Conservation (phyloP, 2,797 vertebrate genomes). For the Smutsia gigantea region DNA sequence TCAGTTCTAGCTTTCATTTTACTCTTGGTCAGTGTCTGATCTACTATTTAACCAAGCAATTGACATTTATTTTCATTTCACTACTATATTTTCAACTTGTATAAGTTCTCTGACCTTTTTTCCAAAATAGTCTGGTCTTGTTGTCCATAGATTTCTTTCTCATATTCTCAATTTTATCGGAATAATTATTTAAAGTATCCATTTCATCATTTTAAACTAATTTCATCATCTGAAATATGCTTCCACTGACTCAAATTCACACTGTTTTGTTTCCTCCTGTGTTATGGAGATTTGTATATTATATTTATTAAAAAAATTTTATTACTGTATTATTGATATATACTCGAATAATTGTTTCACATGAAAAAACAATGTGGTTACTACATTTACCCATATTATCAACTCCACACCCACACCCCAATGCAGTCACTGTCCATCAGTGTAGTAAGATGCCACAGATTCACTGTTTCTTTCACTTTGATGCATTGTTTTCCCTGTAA, state of each 20-base stretch:
- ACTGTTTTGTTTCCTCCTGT: neutral
- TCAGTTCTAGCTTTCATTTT: neutral
- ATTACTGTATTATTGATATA: no score
- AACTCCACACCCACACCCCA: no score
- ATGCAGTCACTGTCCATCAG: no score
- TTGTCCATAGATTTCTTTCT: neutral
- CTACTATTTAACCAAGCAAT: neutral
- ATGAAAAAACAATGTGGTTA: no score
- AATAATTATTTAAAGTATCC: neutral
- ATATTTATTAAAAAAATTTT: neutral
- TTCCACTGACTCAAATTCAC: neutral
- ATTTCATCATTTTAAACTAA: neutral
- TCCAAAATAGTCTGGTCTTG: neutral
- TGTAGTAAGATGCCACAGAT: no score
- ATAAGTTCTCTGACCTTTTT: neutral
- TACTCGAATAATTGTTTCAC: no score
- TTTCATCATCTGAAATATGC: neutral
- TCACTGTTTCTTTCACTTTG: no score
- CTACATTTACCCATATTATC: no score
- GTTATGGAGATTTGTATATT: neutral
- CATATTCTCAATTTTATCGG: neutral
- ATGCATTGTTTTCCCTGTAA: no score
- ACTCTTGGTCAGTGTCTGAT: neutral
- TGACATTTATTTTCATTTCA: conserved; percentile 18
- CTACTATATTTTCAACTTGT: neutral